A percentile compares a stretch with the other conserved stretches of the same genome.
Evolutionary conservation across 2,797 vertebrate species (phyloP).

Genomic region (Ficedula albicollis): DNA sequence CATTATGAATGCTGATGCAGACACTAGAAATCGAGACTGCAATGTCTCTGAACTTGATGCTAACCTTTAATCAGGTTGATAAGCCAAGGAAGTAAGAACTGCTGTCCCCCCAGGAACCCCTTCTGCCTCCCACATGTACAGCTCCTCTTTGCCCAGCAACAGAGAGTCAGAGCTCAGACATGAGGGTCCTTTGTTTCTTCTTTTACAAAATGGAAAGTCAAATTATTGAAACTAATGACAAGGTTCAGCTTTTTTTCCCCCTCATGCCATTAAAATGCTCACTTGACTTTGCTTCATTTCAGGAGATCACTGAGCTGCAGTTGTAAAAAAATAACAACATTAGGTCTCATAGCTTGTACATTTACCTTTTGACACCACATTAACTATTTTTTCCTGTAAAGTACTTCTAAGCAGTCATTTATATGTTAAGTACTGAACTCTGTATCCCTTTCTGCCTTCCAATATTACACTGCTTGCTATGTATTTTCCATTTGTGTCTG

Average conservation of each 20-base stretch:
- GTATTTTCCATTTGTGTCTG: constrained; percentile 31
- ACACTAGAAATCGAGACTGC: neutral
- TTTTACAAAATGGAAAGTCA: neutral
- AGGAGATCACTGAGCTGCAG: neutral
- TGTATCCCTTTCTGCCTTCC: neutral
- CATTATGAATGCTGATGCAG: neutral
- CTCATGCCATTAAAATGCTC: neutral
- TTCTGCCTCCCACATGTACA: neutral
- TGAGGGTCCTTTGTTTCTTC: neutral
- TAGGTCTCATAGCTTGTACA: neutral
- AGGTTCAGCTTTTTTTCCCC: neutral
- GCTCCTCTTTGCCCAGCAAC: neutral
- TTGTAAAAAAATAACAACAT: neutral
- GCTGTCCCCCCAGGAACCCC: neutral
- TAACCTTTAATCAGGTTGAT: neutral
- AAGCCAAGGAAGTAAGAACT: neutral
- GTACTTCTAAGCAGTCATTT: constrained; percentile 21
- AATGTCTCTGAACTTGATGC: neutral
- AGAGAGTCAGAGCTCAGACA: neutral
- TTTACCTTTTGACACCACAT: neutral
- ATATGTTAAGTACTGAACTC: constrained; percentile 30
- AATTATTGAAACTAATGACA: neutral
- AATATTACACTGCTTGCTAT: neutral
- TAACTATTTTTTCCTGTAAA: constrained; percentile 19
- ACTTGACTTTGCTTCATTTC: neutral